Conservation (phyloP, 2,888 invertebrate species). For the Proisotoma minuta region DNA sequence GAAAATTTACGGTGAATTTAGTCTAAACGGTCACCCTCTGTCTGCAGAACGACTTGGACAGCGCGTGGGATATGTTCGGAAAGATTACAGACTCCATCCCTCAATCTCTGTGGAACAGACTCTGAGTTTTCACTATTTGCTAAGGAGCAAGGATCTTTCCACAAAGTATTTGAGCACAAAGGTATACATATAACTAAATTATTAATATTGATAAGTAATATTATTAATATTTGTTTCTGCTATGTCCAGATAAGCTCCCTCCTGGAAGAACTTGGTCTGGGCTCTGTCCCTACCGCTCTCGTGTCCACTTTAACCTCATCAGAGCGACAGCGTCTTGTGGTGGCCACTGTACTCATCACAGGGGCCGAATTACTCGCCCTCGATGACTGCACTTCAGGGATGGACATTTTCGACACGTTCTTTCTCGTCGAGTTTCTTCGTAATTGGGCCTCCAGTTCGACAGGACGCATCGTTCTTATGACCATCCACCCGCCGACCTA, state of each 20-base stretch:
- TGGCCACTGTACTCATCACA: constrained; percentile 76
- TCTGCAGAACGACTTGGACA: constrained; percentile 65
- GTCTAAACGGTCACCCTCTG: constrained; percentile 80
- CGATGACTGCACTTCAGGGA: constrained; percentile 80
- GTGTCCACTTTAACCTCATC: constrained; percentile 81
- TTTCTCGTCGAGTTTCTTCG: constrained; percentile 88
- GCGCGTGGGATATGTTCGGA: constrained; percentile 70
- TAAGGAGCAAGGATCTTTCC: constrained; percentile 54
- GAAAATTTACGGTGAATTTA: constrained; percentile 64
- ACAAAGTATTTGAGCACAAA: constrained; percentile 10
- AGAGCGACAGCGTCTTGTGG: constrained; percentile 77
- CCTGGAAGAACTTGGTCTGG: constrained; percentile 84
- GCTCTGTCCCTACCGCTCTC: constrained; percentile 80
- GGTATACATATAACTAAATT: too few species aligned
- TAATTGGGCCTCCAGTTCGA: constrained; percentile 71
- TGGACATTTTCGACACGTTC: constrained; percentile 94
- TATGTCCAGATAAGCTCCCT: constrained; percentile 72
- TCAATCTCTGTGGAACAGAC: constrained; percentile 87
- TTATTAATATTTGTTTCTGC: background rate
- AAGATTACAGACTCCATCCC: constrained; percentile 71
- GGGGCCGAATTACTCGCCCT: constrained; percentile 80
- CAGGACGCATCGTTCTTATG: constrained; percentile 76
- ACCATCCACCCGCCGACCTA: constrained; percentile 91
- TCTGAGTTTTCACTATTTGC: constrained; percentile 73
- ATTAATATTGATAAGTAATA: background rate